These are phyloP conservation scores for Drosophila nasuta DNA, from an alignment of 1,140 invertebrate genomes.

Conservation along the genomic window DNA sequence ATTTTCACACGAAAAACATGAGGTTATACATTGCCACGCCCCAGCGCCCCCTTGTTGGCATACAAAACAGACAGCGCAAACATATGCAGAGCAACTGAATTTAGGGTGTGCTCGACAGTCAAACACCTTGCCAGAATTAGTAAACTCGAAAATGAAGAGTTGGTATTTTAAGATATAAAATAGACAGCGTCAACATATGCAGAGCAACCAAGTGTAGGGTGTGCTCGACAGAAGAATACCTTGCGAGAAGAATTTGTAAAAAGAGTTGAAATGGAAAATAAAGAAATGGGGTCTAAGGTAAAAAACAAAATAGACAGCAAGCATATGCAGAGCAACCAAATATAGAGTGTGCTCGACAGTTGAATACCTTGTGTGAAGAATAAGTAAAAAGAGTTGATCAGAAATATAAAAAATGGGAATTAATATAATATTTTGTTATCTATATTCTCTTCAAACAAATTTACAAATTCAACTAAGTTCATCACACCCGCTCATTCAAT, in stretches of 20 bases:
- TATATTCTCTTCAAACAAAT: no score
- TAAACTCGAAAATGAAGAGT: no score
- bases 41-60: not conserved
- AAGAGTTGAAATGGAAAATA: no score
- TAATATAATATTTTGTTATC: no score
- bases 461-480: no score
- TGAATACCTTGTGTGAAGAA: not conserved
- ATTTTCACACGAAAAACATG: conserved; percentile 30
- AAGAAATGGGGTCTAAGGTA: no score
- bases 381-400: not conserved
- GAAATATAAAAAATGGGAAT: not conserved
- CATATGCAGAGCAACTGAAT: not conserved
- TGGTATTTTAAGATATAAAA: no score
- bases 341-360: not conserved
- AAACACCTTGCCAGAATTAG: no score
- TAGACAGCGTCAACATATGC: no score
- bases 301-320: not conserved
- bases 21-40: conserved; percentile 6
- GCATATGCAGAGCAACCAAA: not conserved
- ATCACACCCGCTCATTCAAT: not conserved
- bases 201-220: no score
- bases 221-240: no score
- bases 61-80: not conserved
- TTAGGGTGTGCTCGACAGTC: not conserved
- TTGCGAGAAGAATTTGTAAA: no score